These are phyloP conservation scores for Erethizon dorsatum DNA, from an alignment of 2,797 vertebrate species.

Conservation along the genomic window DNA sequence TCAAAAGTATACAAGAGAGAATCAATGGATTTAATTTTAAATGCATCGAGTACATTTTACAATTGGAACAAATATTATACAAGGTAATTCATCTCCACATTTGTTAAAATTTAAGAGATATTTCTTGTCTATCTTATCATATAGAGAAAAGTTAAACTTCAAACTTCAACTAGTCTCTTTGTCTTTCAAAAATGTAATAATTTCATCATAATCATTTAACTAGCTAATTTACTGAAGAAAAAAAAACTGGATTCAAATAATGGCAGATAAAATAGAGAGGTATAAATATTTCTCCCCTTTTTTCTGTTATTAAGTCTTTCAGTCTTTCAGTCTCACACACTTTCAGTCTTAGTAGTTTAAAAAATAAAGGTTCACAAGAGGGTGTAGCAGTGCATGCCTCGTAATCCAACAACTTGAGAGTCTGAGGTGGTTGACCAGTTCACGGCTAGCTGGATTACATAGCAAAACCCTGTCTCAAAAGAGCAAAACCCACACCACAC, in stretches of 20 bases:
- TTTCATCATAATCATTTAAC: neutral
- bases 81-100: neutral
- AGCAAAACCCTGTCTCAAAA: neutral
- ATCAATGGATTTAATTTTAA: conserved; percentile 44
- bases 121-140: neutral
- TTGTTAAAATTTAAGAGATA: neutral
- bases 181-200: neutral
- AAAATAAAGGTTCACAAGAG: neutral
- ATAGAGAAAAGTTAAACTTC: neutral
- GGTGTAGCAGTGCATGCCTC: neutral
- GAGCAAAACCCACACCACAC: neutral
- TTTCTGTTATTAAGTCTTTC: neutral
- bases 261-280: neutral
- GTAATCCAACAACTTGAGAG: neutral
- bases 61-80: conserved; percentile 21
- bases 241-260: neutral
- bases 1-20: conserved; percentile 52
- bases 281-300: neutral
- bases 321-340: neutral
- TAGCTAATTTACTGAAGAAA: neutral
- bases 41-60: neutral
- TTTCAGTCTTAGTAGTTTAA: conserved; percentile 20
- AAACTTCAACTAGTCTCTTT: neutral
- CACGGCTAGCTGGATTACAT: neutral
- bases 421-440: neutral